Evolutionary conservation across 2,888 invertebrate species (phyloP), one percentile per base, ranked within the genome.

Genomic region (Trimorus sp.): DNA sequence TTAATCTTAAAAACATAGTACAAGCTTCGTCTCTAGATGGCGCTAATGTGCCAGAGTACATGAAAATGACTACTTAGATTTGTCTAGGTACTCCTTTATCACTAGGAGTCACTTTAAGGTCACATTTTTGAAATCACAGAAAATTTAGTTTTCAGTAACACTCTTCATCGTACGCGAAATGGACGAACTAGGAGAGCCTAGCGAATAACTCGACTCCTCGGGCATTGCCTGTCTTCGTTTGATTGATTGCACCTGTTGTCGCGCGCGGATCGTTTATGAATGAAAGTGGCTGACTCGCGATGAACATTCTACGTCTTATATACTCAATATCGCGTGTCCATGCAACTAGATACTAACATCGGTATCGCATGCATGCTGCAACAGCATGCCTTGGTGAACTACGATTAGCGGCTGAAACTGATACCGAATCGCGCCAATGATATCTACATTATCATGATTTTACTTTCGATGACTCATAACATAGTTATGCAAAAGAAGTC

Each of bases 241-340:
- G 71, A 80, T 66, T 76, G 75, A 75, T 76, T 58, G 38, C 65
- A 63, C 69, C 68, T 63, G 81, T 76, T 58, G 65, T 81, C 69
- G 40, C 62, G 16, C 54, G 9, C 11, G 12, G 36, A 71, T 60
- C 70, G 66, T 74, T 82, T 77, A 82, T 82, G 82, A 82, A 82
- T 82, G 82, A 78, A 82, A 78, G n/a, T 53, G 59, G 68, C 51
- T 71, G 53, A 45, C 60, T 63, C 9, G 26, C 42, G 70, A 40
- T 68, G 62, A 62, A 74, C 62, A 63, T 59, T 68, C 54, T 40
- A 56, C 37, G 63, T 48, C 63, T 71, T 78, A 79, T 68, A 63
- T 79, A 69, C 68, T 65, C 73, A 83, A 79, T 79, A 83, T 83
- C 79, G 79, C 79, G 73, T 83, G 83, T 79, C 73, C 63, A 56